Evolutionary conservation across 2,888 invertebrate species (phyloP).

Genomic region (Tipula unca): DNA sequence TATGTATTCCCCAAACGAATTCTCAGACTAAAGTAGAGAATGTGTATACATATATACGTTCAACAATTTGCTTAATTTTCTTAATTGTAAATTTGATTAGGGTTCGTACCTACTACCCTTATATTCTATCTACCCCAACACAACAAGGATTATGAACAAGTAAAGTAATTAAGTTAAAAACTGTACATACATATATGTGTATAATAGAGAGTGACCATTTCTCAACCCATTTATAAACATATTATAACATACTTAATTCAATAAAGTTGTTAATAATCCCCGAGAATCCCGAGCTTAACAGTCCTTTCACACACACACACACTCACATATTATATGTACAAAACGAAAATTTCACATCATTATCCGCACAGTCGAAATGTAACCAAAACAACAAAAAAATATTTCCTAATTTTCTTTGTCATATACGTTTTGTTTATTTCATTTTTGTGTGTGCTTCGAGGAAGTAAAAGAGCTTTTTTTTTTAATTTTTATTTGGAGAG

Average conservation of each 20-base stretch:
- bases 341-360: background rate
- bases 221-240: background rate
- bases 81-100: background rate
- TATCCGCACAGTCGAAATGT: background rate
- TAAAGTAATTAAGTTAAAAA: background rate
- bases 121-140: background rate
- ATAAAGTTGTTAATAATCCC: background rate
- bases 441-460: background rate
- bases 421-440: background rate
- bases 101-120: background rate
- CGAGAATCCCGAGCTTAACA: background rate
- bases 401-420: background rate
- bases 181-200: background rate
- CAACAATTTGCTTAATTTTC: conserved; percentile 14
- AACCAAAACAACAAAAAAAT: background rate
- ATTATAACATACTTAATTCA: background rate
- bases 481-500: background rate
- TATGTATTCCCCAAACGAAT: background rate
- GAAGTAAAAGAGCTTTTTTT: background rate
- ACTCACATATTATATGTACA: background rate
- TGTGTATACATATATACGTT: background rate
- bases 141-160: background rate
- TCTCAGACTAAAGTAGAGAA: background rate
- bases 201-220: background rate
- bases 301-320: background rate